Evolutionary conservation across 2,797 vertebrate species (phyloP), one percentile per base, ranked within the genome.

Genomic region (Epinephelus coioides): DNA sequence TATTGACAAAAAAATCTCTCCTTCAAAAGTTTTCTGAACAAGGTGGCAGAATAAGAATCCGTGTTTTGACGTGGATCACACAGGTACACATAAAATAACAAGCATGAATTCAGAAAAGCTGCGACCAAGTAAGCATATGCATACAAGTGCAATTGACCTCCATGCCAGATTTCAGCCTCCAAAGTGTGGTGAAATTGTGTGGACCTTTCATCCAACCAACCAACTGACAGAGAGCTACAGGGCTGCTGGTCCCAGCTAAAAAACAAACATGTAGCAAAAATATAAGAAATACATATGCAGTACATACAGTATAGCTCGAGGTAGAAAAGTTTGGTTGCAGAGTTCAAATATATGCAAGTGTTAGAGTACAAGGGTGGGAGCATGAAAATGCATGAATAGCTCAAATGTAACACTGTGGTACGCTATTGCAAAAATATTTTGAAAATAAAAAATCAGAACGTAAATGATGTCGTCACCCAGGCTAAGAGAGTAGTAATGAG

Each of bases 401-500:
- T 60, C 5, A 55, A 61, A 51, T 15, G 11, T 18, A 47, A 14
- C 17, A 11, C 53, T 46, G 47, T 61, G 43, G 62, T 68, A 27
- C 10, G 1, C 1, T 4, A 6, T 27, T 55, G 23, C 2, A 55
- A 27, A 71, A 73, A 19, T 6, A 69, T 2, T 13, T 3, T 21
- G 11, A 19, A 19, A 15, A 73, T 4, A 12, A 60, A 55, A 76
- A 44, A 51, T 55, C 19, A 44, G 10, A 50, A 59, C 46, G 43
- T 44, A 46, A 55, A 76, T 51, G 17, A 57, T 62, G 64, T 51
- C 27, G 44, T 46, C 14, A 21, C 54, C 13, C 47, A 51, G 61
- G 34, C 56, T 23, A 53, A 57, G 25, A 4, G 11, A 14, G 15
- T 9, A 38, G 23, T 56, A 68, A 88, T 27, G 34, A 79, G 49